Evolutionary conservation across 2,888 invertebrate genomes (phyloP), one percentile per base, ranked within the genome.

Genomic region (Adelognathus sp.): DNA sequence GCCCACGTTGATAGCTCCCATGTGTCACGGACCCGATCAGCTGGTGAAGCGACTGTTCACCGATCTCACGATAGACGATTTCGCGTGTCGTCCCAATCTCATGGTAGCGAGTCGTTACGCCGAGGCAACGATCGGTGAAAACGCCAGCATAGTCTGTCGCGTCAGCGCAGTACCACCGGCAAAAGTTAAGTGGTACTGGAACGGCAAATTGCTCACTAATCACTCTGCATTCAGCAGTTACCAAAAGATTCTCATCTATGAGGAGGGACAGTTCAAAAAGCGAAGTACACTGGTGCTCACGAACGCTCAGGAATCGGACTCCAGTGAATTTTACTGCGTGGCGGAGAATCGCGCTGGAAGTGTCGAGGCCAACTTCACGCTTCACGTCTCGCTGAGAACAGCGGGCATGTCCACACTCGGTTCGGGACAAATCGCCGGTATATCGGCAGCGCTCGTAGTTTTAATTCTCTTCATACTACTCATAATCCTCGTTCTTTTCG

Each of bases 291-390:
- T 98, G 76, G 93, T 96, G 71, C 92, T 97, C 50, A 96, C 96
- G 33, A 97, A 97, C 89, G 96, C 96, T 18, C 96, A 96, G 92
- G 96, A 96, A 90, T 93, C 95, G 1, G 97, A 97, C 89, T 95
- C 96, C 0, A 95, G 95, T 73, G 97, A 96, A 86, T 97, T 97
- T 92, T 96, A 96, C 90, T 98, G 98, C 91, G 95, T 97, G 1
- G 97, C 97, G 6, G 97, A 97, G 91, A 98, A 98, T 91, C 95
- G 96, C 78, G 98, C 97, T 2, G 98, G 97, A 21, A 96, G 94
- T 87, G 96, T 96, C 33, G 97, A 97, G 92, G 96, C 97, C 11
- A 98, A 98, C 91, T 97, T 97, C 88, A 97, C 97, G 39, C 93
- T 98, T 44, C 96, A 96, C 88, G 96, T 98, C 67, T 94, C 95